Evolutionary conservation across 2,113 vertebrate genomes (phyloP).

Genomic region (Ceyx margarethae): DNA sequence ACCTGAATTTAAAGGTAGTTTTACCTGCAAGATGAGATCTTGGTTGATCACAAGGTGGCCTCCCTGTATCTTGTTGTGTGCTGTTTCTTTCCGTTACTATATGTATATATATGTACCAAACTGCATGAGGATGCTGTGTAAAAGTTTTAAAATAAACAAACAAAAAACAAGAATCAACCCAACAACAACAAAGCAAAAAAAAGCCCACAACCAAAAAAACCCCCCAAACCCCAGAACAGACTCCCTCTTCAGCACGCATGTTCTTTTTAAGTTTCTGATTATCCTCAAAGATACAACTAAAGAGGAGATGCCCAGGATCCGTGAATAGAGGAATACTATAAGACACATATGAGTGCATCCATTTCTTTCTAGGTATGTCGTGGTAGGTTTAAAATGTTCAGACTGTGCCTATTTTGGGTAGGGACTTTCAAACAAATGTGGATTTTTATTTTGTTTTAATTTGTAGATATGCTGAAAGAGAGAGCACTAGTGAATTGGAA

Average conservation of each 20-base stretch:
- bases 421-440: not conserved
- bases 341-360: not conserved
- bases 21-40: not conserved
- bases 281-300: not conserved
- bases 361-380: not conserved
- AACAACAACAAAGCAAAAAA: not conserved
- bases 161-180: not conserved
- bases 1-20: not conserved
- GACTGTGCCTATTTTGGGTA: not conserved
- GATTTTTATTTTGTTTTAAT: not conserved
- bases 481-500: not conserved
- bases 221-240: not conserved
- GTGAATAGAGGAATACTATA: not conserved
- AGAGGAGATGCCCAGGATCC: not conserved
- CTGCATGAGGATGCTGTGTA: rapidly evolving
- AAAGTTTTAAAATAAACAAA: not conserved
- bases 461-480: not conserved
- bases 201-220: not conserved
- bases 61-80: not conserved
- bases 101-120: rapidly evolving
- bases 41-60: not conserved
- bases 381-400: not conserved
- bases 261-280: not conserved
- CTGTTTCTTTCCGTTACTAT: not conserved
- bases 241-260: not conserved